Percentiles rank a stretch among this genome's conserved stretches.
Evolutionary conservation across 2,797 vertebrate species (phyloP).

Genomic region (Squalus acanthias): DNA sequence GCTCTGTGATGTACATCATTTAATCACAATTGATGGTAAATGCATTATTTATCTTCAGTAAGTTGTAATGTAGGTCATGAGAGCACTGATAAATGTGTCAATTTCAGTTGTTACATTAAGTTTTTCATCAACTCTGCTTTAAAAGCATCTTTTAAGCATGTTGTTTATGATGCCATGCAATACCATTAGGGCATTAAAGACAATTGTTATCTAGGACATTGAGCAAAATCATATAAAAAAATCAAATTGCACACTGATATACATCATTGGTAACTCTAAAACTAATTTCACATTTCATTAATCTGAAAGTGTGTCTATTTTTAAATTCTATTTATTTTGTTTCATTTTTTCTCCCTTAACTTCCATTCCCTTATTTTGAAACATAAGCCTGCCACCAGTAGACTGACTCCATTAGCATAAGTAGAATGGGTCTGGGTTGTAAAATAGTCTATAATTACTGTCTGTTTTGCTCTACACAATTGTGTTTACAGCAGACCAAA

Average conservation of each 20-base stretch:
- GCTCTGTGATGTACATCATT: not conserved
- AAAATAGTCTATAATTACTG: not conserved
- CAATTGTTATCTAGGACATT: not conserved
- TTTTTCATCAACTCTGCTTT: not conserved
- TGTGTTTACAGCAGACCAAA: not conserved
- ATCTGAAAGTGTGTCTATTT: not conserved
- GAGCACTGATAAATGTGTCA: not conserved
- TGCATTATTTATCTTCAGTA: not conserved
- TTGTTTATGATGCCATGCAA: not conserved
- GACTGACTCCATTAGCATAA: not conserved
- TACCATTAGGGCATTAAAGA: not conserved
- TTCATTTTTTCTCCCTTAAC: not conserved
- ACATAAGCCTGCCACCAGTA: not conserved
- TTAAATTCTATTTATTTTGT: conserved; percentile 8
- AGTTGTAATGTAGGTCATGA: not conserved
- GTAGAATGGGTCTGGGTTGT: not conserved
- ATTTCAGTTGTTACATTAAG: not conserved
- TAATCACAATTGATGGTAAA: not conserved
- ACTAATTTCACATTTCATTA: conserved; percentile 33
- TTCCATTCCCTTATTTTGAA: not conserved
- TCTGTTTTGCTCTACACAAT: not conserved
- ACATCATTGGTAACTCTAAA: not conserved
- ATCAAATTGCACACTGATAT: not conserved
- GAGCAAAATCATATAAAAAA: conserved; percentile 23
- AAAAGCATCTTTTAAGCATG: not conserved